Evolutionary conservation across 2,797 vertebrate genomes (phyloP).

Genomic region (Todus mexicanus): DNA sequence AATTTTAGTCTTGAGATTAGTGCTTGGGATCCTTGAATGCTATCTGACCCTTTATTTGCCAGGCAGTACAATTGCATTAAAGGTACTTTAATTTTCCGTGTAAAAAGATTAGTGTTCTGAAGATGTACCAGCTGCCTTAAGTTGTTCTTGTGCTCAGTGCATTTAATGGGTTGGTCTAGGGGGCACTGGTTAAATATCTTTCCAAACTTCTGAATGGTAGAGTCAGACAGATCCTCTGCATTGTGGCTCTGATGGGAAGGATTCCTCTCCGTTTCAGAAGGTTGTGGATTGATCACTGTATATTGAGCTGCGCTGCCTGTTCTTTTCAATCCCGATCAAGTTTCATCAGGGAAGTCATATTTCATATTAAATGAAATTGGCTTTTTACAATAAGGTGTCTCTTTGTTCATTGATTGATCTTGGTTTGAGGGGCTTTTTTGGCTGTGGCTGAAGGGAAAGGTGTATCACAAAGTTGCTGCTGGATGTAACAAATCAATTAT

Average conservation of each 20-base stretch:
- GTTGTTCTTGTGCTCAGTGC: background rate
- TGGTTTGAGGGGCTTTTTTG: background rate
- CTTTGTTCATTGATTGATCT: background rate
- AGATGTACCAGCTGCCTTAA: background rate
- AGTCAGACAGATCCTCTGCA: background rate
- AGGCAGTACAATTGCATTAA: background rate
- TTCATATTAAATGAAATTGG: background rate
- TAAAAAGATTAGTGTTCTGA: background rate
- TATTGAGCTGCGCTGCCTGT: background rate
- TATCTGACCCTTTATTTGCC: background rate
- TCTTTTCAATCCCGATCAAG: background rate
- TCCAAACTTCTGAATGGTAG: background rate
- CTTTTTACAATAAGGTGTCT: background rate
- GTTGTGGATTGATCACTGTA: background rate
- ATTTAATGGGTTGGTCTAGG: background rate
- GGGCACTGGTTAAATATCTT: background rate
- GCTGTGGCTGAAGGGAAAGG: background rate
- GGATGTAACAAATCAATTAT: background rate
- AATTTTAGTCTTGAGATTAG: slow-evolving; percentile 10
- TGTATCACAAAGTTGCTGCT: background rate
- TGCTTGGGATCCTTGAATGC: background rate
- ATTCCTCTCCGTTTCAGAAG: background rate
- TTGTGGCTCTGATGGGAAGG: background rate
- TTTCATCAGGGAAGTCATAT: background rate
- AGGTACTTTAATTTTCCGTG: background rate